These are phyloP conservation scores for Eristalinus aeneus DNA, from an alignment of 2,888 invertebrate genomes.

Conservation along the genomic window DNA sequence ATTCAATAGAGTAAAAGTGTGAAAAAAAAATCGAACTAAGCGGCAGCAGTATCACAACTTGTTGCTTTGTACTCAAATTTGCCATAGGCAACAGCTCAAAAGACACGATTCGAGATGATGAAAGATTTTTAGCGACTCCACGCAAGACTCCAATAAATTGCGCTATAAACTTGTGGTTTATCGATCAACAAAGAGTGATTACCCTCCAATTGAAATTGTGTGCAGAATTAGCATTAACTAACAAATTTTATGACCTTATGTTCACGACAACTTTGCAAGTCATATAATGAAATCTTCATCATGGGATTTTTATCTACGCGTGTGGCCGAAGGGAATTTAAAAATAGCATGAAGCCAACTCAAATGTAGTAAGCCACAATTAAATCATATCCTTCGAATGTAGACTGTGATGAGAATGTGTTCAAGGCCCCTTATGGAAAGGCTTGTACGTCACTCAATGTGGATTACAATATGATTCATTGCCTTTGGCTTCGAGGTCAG, in stretches of 20 bases:
- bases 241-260: background rate
- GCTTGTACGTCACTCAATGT: background rate
- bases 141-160: background rate
- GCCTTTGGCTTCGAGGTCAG: slow-evolving; percentile 23
- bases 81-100: background rate
- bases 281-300: background rate
- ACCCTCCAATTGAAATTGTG: background rate
- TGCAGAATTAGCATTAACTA: background rate
- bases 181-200: background rate
- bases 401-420: background rate
- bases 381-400: background rate
- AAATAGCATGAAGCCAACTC: background rate
- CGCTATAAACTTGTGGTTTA: background rate
- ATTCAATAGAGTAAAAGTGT: too few species aligned
- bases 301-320: background rate
- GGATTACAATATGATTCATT: background rate
- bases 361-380: background rate
- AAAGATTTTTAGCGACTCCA: background rate
- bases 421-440: background rate
- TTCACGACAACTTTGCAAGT: background rate
- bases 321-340: background rate
- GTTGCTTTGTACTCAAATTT: too few species aligned
- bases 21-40: too few species aligned
- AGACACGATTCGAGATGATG: background rate
- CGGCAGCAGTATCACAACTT: too few species aligned